Base-by-base conservation (phyloP, 2,888 invertebrate genomes). In the Limnephilus rhombicus region DNA sequence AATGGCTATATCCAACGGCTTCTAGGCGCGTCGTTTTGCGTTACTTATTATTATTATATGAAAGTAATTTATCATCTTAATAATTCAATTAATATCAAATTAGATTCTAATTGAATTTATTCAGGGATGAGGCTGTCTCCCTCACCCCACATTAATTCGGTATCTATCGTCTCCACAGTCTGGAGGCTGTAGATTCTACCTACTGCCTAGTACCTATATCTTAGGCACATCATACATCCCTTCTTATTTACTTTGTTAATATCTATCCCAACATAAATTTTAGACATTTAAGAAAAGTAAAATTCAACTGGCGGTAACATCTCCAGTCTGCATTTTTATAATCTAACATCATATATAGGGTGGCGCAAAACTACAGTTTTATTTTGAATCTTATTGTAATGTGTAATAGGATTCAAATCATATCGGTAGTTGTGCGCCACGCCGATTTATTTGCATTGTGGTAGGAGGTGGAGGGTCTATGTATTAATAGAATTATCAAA, bases 31-130 rank as follows among this genome's bases (percentile, higher is more conserved):
- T 29, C 90, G 49, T 80, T 87, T 91, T 81, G 92, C 92, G 89
- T 92, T 89, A 92, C 90, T 92, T 92, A 92, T 92, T 91, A 93
- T 93, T 91, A 93, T 93, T 91, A 92, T 92, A 90, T 90, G 92
- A 92, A 91, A 90, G 92, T 91, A 93, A 93, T 93, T 93, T 93
- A 93, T 93, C 93, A 93, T 93, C 93, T 93, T 92, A 92, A 93
- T 93, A 93, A 93, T 93, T 93, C 92, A 93, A 93, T 93, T 93
- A 93, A 93, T 93, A 93, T 92, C 92, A 92, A 93, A 93, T 93
- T 93, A 93, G 92, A 93, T 92, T 91, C 92, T 93, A 93, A 93
- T 93, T 93, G 93, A 93, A 93, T 93, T 93, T 92, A 93, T 92
- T 92, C 92, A 37, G 91, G 41, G 93, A 89, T 89, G 93, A 85